Conservation (phyloP, 2,113 vertebrate species). For the Oxyruncus cristatus region DNA sequence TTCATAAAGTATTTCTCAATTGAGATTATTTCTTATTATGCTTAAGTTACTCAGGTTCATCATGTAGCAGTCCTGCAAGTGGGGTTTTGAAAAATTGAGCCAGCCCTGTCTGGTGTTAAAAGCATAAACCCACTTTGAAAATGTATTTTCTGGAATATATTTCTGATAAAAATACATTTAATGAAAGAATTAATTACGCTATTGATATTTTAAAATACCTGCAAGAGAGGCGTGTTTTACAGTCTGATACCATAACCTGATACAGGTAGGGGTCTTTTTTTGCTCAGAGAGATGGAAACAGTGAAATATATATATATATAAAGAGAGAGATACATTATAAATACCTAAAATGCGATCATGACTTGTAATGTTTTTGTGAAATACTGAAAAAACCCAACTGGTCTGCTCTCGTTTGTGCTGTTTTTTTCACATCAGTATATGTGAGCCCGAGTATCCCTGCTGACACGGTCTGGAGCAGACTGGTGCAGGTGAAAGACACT, state of each 20-base stretch:
- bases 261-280: background rate
- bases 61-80: background rate
- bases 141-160: background rate
- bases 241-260: background rate
- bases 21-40: background rate
- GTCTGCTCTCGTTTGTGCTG: background rate
- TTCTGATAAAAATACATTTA: background rate
- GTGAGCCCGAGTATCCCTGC: background rate
- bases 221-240: background rate
- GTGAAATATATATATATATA: background rate
- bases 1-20: conserved; percentile 40
- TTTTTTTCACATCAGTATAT: background rate
- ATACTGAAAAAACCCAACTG: background rate
- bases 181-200: background rate
- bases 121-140: background rate
- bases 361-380: background rate
- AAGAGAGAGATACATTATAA: background rate
- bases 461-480: background rate
- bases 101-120: background rate
- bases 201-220: background rate
- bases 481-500: background rate
- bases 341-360: background rate
- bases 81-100: background rate
- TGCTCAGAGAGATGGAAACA: background rate
- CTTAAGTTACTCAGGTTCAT: background rate